Base-by-base conservation (phyloP, 2,113 vertebrate species). In the Vimba vimba region DNA sequence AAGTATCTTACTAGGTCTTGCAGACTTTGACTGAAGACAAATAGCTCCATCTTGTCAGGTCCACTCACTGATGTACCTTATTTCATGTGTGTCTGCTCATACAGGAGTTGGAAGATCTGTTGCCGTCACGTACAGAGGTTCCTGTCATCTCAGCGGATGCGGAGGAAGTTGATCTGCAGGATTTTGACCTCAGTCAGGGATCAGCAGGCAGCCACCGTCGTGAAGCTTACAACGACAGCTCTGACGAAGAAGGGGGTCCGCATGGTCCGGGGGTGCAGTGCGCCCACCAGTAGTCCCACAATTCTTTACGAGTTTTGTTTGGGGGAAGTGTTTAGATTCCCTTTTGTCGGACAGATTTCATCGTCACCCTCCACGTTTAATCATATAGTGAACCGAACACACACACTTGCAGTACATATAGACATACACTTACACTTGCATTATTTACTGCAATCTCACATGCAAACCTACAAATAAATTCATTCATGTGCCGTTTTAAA, bases 241-340 rank as follows among this genome's bases (percentile, higher is more conserved):
- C 98, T 75, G 98, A 99, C 88, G 98, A 99, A 84, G 98, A 99
- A 91, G 96, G 97, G 57, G 96, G 97, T 88, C 97, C 97, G 86
- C 97, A 99, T 33, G 97, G 98, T 86, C 98, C 97, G 59, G 98
- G 98, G 89, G 98, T 99, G 87, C 98, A 99, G 94, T 99, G 98
- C 87, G 97, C 98, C 91, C 98, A 99, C 90, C 98, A 99, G 95
- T 99, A 95, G 15, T 69, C 88, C 84, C 87, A 89, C 79, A 89
- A 64, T 81, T 45, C 50, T 47, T 84, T 50, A 62, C 57, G 79
- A 85, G 78, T 90, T 86, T 90, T 79, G 86, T 87, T 90, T 84
- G 12, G 43, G 43, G 64, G 76, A 75, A 66, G n/a, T 75, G 25
- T 50, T 36, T 59, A 21, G 4, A 86, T 86, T 88, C 87, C 88